Percentiles rank a stretch among this genome's conserved stretches.
phyloP scores from a whole-genome alignment of 2,113 vertebrate genomes.

The Trichomycterus rosablanca region DNA sequence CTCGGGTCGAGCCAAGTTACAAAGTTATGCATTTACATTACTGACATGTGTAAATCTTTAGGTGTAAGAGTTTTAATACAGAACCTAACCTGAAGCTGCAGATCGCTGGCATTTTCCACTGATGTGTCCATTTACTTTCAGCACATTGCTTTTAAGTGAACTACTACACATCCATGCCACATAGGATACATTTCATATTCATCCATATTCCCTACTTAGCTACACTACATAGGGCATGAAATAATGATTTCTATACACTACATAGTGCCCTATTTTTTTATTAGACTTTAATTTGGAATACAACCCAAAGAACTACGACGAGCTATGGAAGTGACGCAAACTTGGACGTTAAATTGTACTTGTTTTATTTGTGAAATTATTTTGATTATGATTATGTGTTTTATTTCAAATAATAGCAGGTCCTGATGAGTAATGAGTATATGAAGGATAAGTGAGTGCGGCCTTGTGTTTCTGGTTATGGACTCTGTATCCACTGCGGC shows the following conservation, averaged over 20 bases:
- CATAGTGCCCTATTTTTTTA: not conserved
- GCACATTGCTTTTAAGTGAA: not conserved
- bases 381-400: too few species aligned
- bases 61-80: not conserved
- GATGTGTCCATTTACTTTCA: constrained; percentile 23
- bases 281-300: not conserved
- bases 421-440: too few species aligned
- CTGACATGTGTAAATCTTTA: not conserved
- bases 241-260: not conserved
- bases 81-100: constrained; percentile 61
- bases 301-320: not conserved
- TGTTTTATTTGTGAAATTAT: too few species aligned
- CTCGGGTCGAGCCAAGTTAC: too few species aligned
- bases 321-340: not conserved
- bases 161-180: not conserved
- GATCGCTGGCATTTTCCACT: constrained; percentile 54
- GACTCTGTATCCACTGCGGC: too few species aligned
- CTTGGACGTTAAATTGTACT: too few species aligned
- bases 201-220: not conserved
- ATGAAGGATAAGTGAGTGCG: too few species aligned
- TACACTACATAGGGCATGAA: not conserved
- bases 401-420: too few species aligned
- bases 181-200: not conserved
- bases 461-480: too few species aligned
- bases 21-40: not conserved